Evolutionary conservation across 1,140 invertebrate species (phyloP), one percentile per base, ranked within the genome.

Genomic region (Penaeus indicus): DNA sequence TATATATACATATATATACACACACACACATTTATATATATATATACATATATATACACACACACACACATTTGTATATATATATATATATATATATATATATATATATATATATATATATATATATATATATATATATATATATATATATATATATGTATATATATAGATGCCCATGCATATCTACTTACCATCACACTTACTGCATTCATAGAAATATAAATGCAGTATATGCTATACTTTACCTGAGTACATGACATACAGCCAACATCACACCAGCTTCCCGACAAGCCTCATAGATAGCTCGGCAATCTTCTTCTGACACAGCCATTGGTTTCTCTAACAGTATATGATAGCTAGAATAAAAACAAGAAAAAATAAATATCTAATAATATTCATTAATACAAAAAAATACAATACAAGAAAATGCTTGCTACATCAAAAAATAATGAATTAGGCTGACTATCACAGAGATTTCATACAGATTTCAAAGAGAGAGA

Each of bases 301-400:
- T 94, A 67, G 93, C 91, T 32, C 90, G 88, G 89, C 94, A 94
- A 77, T 94, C 93, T 83, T 92, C 92, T 61, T 92, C 92, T n/a
- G 92, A 93, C 5, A 93, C 92, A 91, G 93, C 92, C 93, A 94
- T 94, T 27, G 94, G 94, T 91, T 94, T 94, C 91, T 94, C 94
- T 84, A 94, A 90, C 11, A 94, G 89, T 84, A 94, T 93, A 85
- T 94, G 91, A 88, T 94, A 89, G 27, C 88, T 89, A 77, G 47
- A n/a, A 87, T 22, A 61, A 67, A 61, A 75, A 88, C 16, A 72
- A 47, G 60, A 54, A 69, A 38, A 62, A 63, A 47, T 54, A 1
- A 21, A 54, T 47, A 21, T 25, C 27, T 42, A 54, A 10, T 64
- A 63, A 54, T 8, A 84, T 69, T n/a, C 47, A 21, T 42, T 47